phyloP scores from a whole-genome alignment of 1,140 invertebrate species.

The Philotrypesis tridentata region DNA sequence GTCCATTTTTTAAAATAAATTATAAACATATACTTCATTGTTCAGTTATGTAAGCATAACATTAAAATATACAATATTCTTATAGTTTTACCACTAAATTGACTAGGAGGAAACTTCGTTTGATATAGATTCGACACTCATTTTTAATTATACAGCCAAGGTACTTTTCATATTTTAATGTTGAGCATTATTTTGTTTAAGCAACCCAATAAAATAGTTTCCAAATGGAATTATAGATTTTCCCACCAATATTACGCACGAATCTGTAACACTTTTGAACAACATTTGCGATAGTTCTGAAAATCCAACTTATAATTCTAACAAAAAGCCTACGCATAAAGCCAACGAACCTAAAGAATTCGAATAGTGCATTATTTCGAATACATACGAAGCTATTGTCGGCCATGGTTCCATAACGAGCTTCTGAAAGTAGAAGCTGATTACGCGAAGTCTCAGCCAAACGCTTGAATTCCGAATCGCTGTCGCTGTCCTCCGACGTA shows the following conservation, averaged over 20 bases:
- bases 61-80: neutral
- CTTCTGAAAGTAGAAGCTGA: slow-evolving; percentile 75
- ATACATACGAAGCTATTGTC: slow-evolving; percentile 74
- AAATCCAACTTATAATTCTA: neutral
- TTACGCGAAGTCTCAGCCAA: slow-evolving; percentile 75
- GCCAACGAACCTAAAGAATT: neutral
- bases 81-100: slow-evolving; percentile 16
- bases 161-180: neutral
- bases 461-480: slow-evolving; percentile 76
- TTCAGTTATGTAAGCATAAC: slow-evolving; percentile 19
- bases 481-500: slow-evolving; percentile 68
- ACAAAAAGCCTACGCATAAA: neutral
- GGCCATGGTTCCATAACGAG: slow-evolving; percentile 68
- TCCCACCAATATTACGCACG: neutral
- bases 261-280: neutral
- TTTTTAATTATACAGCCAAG: neutral
- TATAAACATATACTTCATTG: neutral
- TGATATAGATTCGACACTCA: neutral
- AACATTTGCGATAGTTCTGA: neutral
- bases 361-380: neutral
- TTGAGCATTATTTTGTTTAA: neutral
- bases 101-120: slow-evolving; percentile 5
- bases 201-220: neutral
- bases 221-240: slow-evolving; percentile 11
- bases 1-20: neutral